Conservation (phyloP, 2,797 vertebrate species). For the Neopelma chrysocephalum region DNA sequence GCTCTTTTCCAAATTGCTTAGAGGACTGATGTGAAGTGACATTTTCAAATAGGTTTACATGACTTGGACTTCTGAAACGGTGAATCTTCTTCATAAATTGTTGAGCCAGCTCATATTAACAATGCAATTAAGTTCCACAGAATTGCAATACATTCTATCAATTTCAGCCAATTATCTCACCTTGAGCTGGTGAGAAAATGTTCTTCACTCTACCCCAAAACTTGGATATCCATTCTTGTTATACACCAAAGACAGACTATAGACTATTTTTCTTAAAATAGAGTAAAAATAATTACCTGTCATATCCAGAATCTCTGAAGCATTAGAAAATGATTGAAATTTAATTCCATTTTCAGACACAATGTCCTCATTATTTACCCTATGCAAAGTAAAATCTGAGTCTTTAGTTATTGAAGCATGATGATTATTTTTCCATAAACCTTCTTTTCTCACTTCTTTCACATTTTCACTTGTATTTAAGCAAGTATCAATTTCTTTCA, state of each 20-base stretch:
- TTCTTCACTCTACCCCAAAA: not conserved
- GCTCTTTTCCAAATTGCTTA: not conserved
- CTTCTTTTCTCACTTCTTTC: slow-evolving; percentile 50
- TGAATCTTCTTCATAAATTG: not conserved
- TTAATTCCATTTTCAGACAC: slow-evolving; percentile 51
- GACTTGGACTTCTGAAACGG: not conserved
- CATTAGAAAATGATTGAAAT: slow-evolving; percentile 53
- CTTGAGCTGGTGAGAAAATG: not conserved
- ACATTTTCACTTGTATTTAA: slow-evolving; percentile 36
- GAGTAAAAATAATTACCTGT: slow-evolving; percentile 71
- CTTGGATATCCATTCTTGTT: not conserved
- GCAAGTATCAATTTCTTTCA: not conserved
- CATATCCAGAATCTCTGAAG: slow-evolving; percentile 51
- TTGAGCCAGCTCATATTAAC: not conserved
- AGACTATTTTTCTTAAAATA: slow-evolving; percentile 5
- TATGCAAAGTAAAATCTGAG: slow-evolving; percentile 44
- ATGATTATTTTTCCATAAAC: slow-evolving; percentile 27
- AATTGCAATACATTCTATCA: not conserved
- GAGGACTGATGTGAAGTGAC: not conserved
- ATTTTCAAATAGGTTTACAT: not conserved
- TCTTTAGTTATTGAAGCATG: slow-evolving; percentile 24
- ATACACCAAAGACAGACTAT: not conserved
- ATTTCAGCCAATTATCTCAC: not conserved
- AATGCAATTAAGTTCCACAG: not conserved
- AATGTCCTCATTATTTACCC: slow-evolving; percentile 31